Conservation (phyloP, 1,140 invertebrate species). For the Drosophila tristis region DNA sequence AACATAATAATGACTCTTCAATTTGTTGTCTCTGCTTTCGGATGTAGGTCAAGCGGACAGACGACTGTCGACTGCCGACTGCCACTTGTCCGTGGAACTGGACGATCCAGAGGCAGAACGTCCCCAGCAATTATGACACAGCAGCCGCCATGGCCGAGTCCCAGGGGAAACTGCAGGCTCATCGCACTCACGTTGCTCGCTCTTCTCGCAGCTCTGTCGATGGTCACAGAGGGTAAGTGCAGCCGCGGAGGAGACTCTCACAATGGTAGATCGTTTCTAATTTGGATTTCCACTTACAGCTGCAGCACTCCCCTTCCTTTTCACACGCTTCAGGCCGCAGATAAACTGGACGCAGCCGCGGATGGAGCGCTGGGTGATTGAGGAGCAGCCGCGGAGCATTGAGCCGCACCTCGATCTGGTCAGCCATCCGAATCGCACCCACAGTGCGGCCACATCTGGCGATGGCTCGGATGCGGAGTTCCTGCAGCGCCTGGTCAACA, state of each 20-base stretch:
- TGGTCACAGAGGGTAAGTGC: slow-evolving; percentile 56
- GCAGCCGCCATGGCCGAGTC: slow-evolving; percentile 28
- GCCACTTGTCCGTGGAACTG: slow-evolving; percentile 9
- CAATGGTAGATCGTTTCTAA: background rate
- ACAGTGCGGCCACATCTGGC: slow-evolving; percentile 79
- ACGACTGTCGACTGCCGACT: background rate
- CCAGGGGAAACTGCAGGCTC: slow-evolving; percentile 67
- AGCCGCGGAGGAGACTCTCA: background rate
- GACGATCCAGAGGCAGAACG: slow-evolving; percentile 3
- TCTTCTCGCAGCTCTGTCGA: slow-evolving; percentile 26
- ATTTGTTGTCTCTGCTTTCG: slow-evolving; percentile 36
- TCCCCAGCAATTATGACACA: slow-evolving; percentile 48
- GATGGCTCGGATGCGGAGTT: slow-evolving; percentile 85
- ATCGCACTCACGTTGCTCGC: slow-evolving; percentile 42
- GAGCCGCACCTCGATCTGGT: slow-evolving; percentile 85
- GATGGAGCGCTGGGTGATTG: slow-evolving; percentile 85
- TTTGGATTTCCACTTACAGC: background rate
- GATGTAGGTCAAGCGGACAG: slow-evolving; percentile 70
- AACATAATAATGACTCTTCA: slow-evolving; percentile 65
- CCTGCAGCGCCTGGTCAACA: slow-evolving; percentile 84
- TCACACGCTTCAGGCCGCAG: slow-evolving; percentile 73
- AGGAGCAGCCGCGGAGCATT: slow-evolving; percentile 85
- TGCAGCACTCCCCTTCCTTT: slow-evolving; percentile 75
- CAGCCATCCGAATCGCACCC: slow-evolving; percentile 84
- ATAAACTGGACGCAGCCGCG: slow-evolving; percentile 86